These are phyloP conservation scores for Megalops atlanticus DNA, from an alignment of 2,113 vertebrate species.

Conservation along the genomic window DNA sequence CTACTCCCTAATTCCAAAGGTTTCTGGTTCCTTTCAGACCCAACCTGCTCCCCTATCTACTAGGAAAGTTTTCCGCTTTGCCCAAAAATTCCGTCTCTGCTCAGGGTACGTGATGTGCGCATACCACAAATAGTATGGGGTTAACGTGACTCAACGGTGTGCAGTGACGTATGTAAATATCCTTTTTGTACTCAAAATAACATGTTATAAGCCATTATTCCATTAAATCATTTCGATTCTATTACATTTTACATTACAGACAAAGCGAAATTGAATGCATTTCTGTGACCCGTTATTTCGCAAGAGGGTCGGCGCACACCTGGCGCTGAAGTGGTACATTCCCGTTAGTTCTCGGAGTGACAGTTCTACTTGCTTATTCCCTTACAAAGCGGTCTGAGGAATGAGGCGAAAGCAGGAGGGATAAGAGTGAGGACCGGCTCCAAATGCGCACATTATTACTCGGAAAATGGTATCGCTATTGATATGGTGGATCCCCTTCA, in stretches of 20 bases:
- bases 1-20: background rate
- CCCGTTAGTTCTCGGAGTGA: slow-evolving; percentile 53
- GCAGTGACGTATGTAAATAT: background rate
- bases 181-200: background rate
- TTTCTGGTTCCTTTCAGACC: background rate
- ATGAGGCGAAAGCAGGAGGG: slow-evolving; percentile 38
- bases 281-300: background rate
- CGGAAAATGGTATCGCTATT: slow-evolving; percentile 54
- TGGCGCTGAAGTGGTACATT: slow-evolving; percentile 61
- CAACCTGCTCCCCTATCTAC: background rate
- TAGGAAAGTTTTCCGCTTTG: slow-evolving; percentile 10
- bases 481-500: slow-evolving; percentile 49
- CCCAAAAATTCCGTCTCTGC: background rate
- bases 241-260: background rate
- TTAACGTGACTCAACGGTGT: background rate
- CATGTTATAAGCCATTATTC: background rate
- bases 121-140: background rate
- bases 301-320: slow-evolving; percentile 33
- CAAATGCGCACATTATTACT: slow-evolving; percentile 24
- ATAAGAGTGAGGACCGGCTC: slow-evolving; percentile 46
- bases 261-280: background rate
- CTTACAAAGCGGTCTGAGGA: slow-evolving; percentile 28
- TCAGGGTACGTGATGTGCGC: background rate
- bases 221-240: background rate
- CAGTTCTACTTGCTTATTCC: slow-evolving; percentile 38